These are phyloP conservation scores for Phanerotoma sp. DNA, from an alignment of 2,888 invertebrate genomes.

Conservation along the genomic window DNA sequence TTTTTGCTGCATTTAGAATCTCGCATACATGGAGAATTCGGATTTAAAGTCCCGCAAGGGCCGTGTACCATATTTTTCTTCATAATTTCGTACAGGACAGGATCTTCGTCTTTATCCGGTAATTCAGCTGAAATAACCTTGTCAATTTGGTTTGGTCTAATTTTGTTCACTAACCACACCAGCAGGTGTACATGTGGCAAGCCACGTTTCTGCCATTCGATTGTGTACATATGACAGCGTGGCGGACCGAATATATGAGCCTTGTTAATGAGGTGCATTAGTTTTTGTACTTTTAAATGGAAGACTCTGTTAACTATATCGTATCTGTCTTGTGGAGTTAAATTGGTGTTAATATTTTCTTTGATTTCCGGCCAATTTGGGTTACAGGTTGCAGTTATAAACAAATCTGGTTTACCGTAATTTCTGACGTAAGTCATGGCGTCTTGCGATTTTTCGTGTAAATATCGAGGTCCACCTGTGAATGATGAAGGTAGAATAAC, in stretches of 20 bases:
- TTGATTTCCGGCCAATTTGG: slow-evolving; percentile 40
- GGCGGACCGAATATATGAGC: slow-evolving; percentile 34
- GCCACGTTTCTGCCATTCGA: slow-evolving; percentile 44
- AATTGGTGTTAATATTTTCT: too few species aligned
- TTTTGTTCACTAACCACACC: slow-evolving; percentile 34
- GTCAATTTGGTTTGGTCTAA: slow-evolving; percentile 30
- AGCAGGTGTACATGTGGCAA: slow-evolving; percentile 45
- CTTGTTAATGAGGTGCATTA: slow-evolving; percentile 33
- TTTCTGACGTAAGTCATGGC: background rate
- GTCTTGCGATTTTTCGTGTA: background rate
- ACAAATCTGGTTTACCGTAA: background rate
- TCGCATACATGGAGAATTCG: too few species aligned
- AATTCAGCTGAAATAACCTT: slow-evolving; percentile 24
- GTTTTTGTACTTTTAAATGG: slow-evolving; percentile 28
- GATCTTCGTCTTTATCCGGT: slow-evolving; percentile 38
- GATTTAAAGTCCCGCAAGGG: too few species aligned
- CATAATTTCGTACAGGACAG: slow-evolving; percentile 21
- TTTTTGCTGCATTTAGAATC: too few species aligned
- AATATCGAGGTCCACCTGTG: slow-evolving; percentile 39
- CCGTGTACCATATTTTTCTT: background rate
- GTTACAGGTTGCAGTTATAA: background rate
- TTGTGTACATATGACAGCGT: slow-evolving; percentile 40
- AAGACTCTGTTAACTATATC: slow-evolving; percentile 39
- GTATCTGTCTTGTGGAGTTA: slow-evolving; percentile 39
- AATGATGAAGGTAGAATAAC: slow-evolving; percentile 36